Conservation (phyloP, 2,113 vertebrate genomes). For the human (Homo sapiens) region DNA sequence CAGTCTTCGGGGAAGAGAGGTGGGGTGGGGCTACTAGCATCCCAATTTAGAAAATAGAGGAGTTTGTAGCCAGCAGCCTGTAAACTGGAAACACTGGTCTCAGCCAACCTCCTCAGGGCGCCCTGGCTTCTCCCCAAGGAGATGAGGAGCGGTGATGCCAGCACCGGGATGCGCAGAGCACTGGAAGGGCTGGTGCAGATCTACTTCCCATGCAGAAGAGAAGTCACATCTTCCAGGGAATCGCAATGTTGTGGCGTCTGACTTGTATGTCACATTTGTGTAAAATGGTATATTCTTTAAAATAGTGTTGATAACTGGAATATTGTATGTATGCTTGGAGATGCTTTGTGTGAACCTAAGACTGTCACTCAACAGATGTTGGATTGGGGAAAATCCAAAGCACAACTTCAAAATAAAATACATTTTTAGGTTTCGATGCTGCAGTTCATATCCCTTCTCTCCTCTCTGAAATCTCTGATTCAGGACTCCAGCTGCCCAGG, state of each 20-base stretch:
- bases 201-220: conserved; percentile 66
- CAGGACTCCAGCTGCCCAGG: not conserved
- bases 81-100: conserved; percentile 63
- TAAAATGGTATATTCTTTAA: conserved; percentile 81
- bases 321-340: conserved; percentile 82
- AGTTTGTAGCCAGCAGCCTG: conserved; percentile 63
- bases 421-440: conserved; percentile 80
- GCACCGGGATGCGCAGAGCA: not conserved
- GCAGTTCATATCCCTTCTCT: not conserved
- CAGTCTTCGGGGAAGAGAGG: conserved; percentile 2
- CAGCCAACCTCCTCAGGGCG: conserved; percentile 66
- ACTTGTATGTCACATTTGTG: conserved; percentile 80
- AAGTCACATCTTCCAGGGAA: conserved; percentile 79
- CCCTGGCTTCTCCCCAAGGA: conserved; percentile 60
- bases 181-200: conserved; percentile 61
- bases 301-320: conserved; percentile 93
- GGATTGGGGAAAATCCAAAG: conserved; percentile 86
- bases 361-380: conserved; percentile 81
- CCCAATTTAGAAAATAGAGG: conserved; percentile 39
- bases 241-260: conserved; percentile 73
- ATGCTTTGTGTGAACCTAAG: conserved; percentile 85
- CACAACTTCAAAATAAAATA: conserved; percentile 81
- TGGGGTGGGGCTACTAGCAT: conserved; percentile 41
- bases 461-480: not conserved
- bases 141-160: not conserved